Evolutionary conservation across 2,888 invertebrate species (phyloP), one percentile per base, ranked within the genome.

Genomic region (Drosophila testacea): DNA sequence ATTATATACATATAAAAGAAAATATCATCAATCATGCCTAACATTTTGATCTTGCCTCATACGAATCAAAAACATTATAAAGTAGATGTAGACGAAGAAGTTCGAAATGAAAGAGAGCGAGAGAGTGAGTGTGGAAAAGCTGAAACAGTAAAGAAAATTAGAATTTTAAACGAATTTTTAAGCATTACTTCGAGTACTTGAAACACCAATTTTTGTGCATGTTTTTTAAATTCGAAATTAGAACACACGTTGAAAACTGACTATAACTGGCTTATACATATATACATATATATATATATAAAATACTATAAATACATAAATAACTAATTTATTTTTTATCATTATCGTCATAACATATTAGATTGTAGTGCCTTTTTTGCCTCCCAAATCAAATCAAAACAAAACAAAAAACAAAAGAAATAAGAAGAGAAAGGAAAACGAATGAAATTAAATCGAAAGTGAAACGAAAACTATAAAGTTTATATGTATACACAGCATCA

Each of bases 331-430:
- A 65, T 60, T 64, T 60, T 56, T 71, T 69, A 28, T 50, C 64
- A 57, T 64, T 74, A 55, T 77, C 72, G 77, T 88, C 83, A 73
- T 85, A 90, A 81, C 81, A 81, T 82, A 77, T 87, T 90, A 91
- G 90, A 84, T 90, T 83, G 89, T 90, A 91, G 90, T 90, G 90
- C 90, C 90, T 90, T 90, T 90, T 90, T 90, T 90, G 84, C 84
- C 90, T 82, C 84, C 79, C 77, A 76, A 79, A 74, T 66, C 52
- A 65, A 75, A 83, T 70, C 59, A 69, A 60, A 69, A 66, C 56
- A 48, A 65, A 41, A 46, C 16, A 9, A 60, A 69, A 11, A 66
- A 41, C 32, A 61, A 72, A 59, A 32, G n/a, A 47, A 28, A 30
- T 11, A 62, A 48, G 57, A 38, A 38, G 68, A 62, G 22, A 22